phyloP scores from a whole-genome alignment of 1,140 invertebrate genomes.

The Drosophila watanabei region DNA sequence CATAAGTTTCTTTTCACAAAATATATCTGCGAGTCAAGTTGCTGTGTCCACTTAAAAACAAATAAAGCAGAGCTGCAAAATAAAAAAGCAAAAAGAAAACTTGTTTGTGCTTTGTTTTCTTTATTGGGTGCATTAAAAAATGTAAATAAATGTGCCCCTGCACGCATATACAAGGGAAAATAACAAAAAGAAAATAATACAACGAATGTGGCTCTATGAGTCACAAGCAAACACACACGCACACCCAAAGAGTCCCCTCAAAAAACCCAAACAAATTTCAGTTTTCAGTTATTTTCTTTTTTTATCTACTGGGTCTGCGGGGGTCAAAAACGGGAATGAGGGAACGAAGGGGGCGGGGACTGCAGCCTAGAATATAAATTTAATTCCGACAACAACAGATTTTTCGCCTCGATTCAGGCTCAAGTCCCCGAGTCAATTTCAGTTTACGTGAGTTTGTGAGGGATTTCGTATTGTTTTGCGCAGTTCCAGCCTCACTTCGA shows the following conservation, averaged over 20 bases:
- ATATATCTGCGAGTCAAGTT: constrained; percentile 26
- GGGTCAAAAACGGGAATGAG: not conserved
- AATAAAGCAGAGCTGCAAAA: constrained; percentile 48
- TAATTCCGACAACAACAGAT: constrained; percentile 73
- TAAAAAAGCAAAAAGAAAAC: constrained; percentile 48
- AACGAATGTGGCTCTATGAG: constrained; percentile 32
- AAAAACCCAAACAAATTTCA: constrained; percentile 54
- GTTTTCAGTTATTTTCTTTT: constrained; percentile 42
- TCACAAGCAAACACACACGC: constrained; percentile 36
- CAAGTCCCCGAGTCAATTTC: constrained; percentile 48
- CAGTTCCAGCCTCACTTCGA: constrained; percentile 26
- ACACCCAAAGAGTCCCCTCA: constrained; percentile 8
- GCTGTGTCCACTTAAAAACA: constrained; percentile 46
- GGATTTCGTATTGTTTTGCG: constrained; percentile 41
- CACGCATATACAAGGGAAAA: constrained; percentile 45
- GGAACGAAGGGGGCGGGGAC: not conserved
- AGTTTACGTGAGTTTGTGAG: constrained; percentile 33
- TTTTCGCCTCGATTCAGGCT: constrained; percentile 54
- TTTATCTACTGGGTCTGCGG: constrained; percentile 40
- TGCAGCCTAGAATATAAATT: constrained; percentile 69
- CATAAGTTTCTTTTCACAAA: constrained; percentile 4
- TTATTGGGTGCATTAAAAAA: constrained; percentile 71
- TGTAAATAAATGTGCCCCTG: constrained; percentile 67
- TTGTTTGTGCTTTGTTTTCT: constrained; percentile 59
- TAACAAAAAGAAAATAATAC: constrained; percentile 28